Evolutionary conservation across 2,888 invertebrate species (phyloP).

Genomic region (Hyppa rectilinea): DNA sequence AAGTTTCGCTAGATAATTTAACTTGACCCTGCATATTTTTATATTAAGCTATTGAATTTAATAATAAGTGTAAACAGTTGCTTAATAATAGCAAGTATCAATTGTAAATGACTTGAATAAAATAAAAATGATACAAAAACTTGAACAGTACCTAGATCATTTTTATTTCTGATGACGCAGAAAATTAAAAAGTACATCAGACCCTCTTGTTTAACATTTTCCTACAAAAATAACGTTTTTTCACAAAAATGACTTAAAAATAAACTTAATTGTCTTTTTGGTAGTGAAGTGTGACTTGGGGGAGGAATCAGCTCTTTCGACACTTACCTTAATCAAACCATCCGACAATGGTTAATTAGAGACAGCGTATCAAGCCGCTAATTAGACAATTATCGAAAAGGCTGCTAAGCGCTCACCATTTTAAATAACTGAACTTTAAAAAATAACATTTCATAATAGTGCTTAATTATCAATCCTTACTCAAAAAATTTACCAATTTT

Average conservation of each 20-base stretch:
- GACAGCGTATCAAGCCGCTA: slow-evolving; percentile 25
- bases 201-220: too few species aligned
- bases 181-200: not conserved
- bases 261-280: not conserved
- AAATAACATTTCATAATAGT: slow-evolving; percentile 36
- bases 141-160: too few species aligned
- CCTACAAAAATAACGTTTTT: too few species aligned
- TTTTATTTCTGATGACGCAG: too few species aligned
- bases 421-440: slow-evolving; percentile 27
- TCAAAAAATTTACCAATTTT: slow-evolving; percentile 40
- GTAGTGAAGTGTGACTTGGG: not conserved
- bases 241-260: too few species aligned
- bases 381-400: slow-evolving; percentile 31
- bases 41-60: too few species aligned
- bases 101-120: too few species aligned
- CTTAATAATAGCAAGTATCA: too few species aligned
- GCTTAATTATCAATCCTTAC: slow-evolving; percentile 33
- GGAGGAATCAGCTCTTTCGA: not conserved
- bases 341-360: slow-evolving; percentile 19
- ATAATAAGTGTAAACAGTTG: too few species aligned
- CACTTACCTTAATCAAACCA: slow-evolving; percentile 10
- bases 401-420: slow-evolving; percentile 7
- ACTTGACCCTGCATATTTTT: too few species aligned
- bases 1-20: too few species aligned
- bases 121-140: too few species aligned